These are phyloP conservation scores for Papilio machaon DNA, from an alignment of 1,140 invertebrate genomes.

Conservation along the genomic window DNA sequence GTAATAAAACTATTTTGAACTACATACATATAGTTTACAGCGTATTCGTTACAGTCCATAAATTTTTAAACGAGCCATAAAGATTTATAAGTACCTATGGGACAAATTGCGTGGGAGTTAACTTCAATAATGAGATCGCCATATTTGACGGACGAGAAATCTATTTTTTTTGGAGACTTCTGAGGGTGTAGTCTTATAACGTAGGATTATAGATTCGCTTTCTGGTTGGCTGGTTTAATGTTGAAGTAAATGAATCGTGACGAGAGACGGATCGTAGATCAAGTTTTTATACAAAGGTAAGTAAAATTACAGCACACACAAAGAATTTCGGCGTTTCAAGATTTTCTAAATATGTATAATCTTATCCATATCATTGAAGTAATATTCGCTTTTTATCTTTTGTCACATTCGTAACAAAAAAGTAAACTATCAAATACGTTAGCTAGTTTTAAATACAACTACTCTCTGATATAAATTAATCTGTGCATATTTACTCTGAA, in stretches of 20 bases:
- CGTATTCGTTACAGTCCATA: not conserved
- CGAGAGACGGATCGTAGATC: not conserved
- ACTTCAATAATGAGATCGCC: not conserved
- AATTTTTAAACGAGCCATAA: conserved; percentile 10
- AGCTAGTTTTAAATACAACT: too few species aligned
- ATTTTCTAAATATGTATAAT: not conserved
- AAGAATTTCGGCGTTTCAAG: not conserved
- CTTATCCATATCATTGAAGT: not conserved
- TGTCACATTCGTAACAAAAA: not conserved
- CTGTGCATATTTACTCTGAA: too few species aligned
- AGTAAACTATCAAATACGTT: too few species aligned
- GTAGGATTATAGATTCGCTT: not conserved
- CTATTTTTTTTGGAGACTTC: not conserved
- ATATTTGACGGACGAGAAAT: not conserved
- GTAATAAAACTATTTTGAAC: not conserved
- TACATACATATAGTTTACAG: not conserved
- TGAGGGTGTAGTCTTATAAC: not conserved
- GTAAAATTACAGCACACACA: not conserved
- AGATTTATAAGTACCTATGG: not conserved
- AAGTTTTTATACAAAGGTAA: not conserved
- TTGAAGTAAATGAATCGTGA: not conserved
- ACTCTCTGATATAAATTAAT: too few species aligned
- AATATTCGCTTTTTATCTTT: not conserved
- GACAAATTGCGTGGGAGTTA: not conserved
- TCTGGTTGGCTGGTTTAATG: conserved; percentile 9